Conservation (phyloP, 2,888 invertebrate genomes). For the Cenopis cana region DNA sequence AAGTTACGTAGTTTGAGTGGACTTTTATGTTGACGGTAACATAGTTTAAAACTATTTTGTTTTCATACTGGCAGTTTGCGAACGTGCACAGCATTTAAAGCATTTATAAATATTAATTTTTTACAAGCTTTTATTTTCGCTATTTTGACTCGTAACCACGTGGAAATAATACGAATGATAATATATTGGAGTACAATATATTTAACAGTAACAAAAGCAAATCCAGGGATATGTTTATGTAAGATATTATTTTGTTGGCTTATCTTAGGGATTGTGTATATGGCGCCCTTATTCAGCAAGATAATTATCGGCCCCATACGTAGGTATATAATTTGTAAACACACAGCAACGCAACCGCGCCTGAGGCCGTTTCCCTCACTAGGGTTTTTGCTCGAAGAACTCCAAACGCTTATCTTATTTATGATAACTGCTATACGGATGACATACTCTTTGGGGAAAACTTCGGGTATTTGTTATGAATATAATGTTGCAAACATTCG, state of each 20-base stretch:
- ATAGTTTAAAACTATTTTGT: slow-evolving; percentile 19
- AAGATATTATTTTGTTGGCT: background rate
- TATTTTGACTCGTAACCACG: background rate
- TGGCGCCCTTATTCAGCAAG: slow-evolving; percentile 27
- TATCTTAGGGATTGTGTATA: slow-evolving; percentile 19
- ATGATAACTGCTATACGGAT: slow-evolving; percentile 64
- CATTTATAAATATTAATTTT: background rate
- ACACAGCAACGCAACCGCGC: slow-evolving; percentile 65
- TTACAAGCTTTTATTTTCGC: background rate
- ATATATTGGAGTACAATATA: background rate
- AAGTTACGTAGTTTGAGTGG: slow-evolving; percentile 18
- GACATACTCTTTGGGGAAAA: slow-evolving; percentile 63
- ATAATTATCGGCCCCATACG: slow-evolving; percentile 44
- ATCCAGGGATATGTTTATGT: background rate
- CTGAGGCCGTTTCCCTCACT: slow-evolving; percentile 60
- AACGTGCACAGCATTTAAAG: background rate
- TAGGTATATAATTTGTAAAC: slow-evolving; percentile 48
- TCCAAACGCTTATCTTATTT: slow-evolving; percentile 71
- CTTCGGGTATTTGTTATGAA: slow-evolving; percentile 52
- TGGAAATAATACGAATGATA: background rate
- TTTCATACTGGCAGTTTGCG: slow-evolving; percentile 17
- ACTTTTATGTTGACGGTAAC: slow-evolving; percentile 2
- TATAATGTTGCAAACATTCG: slow-evolving; percentile 40
- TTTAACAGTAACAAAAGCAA: background rate
- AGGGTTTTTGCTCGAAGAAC: slow-evolving; percentile 65